Evolutionary conservation across 2,888 invertebrate species (phyloP).

Genomic region (Andrena trimmerana): DNA sequence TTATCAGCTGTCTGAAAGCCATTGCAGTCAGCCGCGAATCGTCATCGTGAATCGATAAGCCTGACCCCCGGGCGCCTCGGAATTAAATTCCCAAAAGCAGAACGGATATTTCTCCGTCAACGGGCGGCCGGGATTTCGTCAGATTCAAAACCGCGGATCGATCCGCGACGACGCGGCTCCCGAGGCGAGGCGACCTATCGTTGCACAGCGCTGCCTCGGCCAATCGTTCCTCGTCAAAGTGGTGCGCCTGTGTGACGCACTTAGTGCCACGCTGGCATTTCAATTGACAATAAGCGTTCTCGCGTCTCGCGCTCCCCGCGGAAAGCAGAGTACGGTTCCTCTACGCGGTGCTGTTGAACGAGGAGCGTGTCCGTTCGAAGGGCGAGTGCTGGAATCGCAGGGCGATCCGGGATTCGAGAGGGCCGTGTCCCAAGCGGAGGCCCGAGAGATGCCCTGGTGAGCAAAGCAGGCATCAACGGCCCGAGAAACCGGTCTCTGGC

Average conservation of each 20-base stretch:
- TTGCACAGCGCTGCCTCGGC: background rate
- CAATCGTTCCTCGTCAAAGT: conserved; percentile 42
- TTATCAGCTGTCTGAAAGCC: background rate
- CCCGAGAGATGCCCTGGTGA: conserved; percentile 32
- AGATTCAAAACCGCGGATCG: background rate
- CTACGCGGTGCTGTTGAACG: too few relatives aligned
- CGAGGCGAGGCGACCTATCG: conserved; percentile 43
- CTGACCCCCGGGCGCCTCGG: background rate
- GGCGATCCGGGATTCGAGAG: background rate
- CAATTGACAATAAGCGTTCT: conserved; percentile 28
- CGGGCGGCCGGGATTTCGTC: background rate
- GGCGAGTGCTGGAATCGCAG: too few relatives aligned
- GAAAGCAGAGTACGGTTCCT: background rate
- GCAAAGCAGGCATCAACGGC: background rate
- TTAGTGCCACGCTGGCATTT: conserved; percentile 89
- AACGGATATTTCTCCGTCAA: background rate
- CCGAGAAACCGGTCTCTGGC: conserved; percentile 45
- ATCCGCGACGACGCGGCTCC: background rate
- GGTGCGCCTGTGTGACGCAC: conserved; percentile 86
- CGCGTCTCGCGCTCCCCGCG: background rate
- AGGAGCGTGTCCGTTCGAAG: too few relatives aligned
- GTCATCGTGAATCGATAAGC: background rate
- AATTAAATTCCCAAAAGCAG: background rate
- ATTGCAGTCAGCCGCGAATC: background rate
- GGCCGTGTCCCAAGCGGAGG: background rate